Evolutionary conservation across 2,113 vertebrate genomes (phyloP).

Genomic region (Nestor notabilis): DNA sequence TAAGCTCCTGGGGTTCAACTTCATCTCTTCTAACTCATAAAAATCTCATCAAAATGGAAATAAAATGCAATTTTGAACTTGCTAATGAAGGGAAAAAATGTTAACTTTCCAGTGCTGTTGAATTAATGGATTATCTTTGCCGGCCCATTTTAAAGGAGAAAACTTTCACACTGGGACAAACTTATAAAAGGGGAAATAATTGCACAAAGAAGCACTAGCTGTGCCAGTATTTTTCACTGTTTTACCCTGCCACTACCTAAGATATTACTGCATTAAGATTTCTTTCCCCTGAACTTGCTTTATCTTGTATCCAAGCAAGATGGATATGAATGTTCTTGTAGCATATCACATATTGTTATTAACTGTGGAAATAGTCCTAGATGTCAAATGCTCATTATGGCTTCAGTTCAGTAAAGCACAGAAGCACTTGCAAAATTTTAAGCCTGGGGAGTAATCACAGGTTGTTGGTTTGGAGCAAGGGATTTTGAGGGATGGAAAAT

Average conservation of each 20-base stretch:
- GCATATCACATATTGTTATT: background rate
- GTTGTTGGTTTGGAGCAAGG: background rate
- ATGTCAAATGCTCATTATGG: background rate
- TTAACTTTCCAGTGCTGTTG: constrained; percentile 64
- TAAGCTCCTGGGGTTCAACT: constrained; percentile 76
- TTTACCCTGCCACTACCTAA: constrained; percentile 12
- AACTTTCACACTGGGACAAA: constrained; percentile 52
- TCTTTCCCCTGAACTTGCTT: constrained; percentile 20
- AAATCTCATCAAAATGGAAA: constrained; percentile 84
- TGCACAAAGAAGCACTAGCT: constrained; percentile 6
- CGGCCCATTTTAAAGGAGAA: constrained; percentile 53
- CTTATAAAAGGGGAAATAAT: constrained; percentile 47
- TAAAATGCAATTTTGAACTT: constrained; percentile 79
- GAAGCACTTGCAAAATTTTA: constrained; percentile 7
- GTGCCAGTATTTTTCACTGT: constrained; percentile 10
- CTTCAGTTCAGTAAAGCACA: background rate
- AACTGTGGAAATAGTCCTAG: background rate
- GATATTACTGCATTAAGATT: constrained; percentile 13
- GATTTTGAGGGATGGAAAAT: background rate
- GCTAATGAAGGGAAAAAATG: constrained; percentile 72
- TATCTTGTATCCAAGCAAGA: constrained; percentile 29
- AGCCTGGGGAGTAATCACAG: background rate
- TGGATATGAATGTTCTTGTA: background rate
- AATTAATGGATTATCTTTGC: constrained; percentile 72
- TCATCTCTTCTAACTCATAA: constrained; percentile 78